Conservation (phyloP, 2,797 vertebrate genomes). For the Anguilla obscura region DNA sequence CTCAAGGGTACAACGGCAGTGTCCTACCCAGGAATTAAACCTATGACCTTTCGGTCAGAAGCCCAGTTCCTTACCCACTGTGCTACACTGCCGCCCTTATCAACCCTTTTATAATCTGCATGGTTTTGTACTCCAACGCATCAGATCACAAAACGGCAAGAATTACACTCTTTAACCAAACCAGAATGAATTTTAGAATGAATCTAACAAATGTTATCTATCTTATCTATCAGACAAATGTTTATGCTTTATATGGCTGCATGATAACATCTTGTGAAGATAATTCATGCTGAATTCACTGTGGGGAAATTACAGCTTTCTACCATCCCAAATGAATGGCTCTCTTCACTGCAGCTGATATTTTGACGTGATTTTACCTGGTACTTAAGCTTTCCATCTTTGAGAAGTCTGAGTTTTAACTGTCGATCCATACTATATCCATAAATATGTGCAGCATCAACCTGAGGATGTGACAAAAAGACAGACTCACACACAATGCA, state of each 20-base stretch:
- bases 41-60: too few species aligned
- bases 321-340: neutral
- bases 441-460: conserved; percentile 88
- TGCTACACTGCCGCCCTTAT: too few species aligned
- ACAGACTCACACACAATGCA: neutral
- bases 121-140: neutral
- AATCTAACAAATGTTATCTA: neutral
- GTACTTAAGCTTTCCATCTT: conserved; percentile 90
- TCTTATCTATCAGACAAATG: neutral
- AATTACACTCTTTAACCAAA: neutral
- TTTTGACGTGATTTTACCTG: conserved; percentile 73
- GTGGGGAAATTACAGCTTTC: neutral
- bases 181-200: neutral
- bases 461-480: conserved; percentile 63
- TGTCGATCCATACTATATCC: conserved; percentile 84
- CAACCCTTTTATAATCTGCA: neutral
- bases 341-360: neutral
- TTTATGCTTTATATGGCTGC: neutral
- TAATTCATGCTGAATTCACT: neutral
- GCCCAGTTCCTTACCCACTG: too few species aligned
- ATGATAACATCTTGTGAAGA: neutral
- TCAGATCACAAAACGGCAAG: neutral
- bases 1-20: too few species aligned
- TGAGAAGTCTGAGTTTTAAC: conserved; percentile 81
- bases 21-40: too few species aligned